Percentiles rank a stretch among this genome's conserved stretches.
Evolutionary conservation across 2,797 vertebrate species (phyloP).

Genomic region (Esox lucius): DNA sequence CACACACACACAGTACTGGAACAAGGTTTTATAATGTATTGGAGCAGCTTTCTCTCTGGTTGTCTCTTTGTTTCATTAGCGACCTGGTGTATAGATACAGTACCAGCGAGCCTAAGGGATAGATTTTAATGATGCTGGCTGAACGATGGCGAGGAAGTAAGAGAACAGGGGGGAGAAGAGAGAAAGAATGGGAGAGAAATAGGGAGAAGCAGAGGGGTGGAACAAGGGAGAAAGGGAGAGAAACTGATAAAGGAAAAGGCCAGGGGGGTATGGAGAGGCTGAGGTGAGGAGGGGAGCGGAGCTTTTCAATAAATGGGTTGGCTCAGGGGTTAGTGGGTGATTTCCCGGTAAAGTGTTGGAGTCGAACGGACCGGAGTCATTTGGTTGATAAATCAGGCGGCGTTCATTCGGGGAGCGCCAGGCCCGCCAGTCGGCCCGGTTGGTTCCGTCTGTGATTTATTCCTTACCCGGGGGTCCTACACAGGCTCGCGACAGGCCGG

Average conservation of each 20-base stretch:
- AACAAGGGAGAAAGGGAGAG: not conserved
- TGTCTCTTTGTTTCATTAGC: conserved; percentile 72
- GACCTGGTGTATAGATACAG: conserved; percentile 66
- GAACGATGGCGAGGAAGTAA: conserved; percentile 74
- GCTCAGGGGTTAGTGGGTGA: conserved; percentile 77
- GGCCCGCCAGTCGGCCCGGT: conserved; percentile 71
- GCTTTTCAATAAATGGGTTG: conserved; percentile 78
- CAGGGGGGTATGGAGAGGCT: conserved; percentile 21
- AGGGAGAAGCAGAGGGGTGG: not conserved
- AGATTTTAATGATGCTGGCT: conserved; percentile 77
- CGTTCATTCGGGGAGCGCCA: conserved; percentile 68
- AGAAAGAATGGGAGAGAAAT: not conserved
- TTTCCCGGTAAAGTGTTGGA: conserved; percentile 81
- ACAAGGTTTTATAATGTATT: conserved; percentile 40
- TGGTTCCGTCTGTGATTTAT: conserved; percentile 87
- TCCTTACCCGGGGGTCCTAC: conserved; percentile 92
- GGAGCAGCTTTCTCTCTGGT: conserved; percentile 61
- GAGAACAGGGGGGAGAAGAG: conserved; percentile 36
- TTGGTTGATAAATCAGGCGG: conserved; percentile 93
- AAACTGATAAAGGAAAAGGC: too few relatives aligned
- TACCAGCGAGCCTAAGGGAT: conserved; percentile 72
- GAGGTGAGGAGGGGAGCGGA: conserved; percentile 53
- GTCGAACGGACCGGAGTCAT: conserved; percentile 84
- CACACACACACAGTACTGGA: conserved; percentile 10
- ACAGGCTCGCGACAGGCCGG: conserved; percentile 90